phyloP scores from a whole-genome alignment of 2,888 invertebrate genomes.

The Melinopterus prodromus region DNA sequence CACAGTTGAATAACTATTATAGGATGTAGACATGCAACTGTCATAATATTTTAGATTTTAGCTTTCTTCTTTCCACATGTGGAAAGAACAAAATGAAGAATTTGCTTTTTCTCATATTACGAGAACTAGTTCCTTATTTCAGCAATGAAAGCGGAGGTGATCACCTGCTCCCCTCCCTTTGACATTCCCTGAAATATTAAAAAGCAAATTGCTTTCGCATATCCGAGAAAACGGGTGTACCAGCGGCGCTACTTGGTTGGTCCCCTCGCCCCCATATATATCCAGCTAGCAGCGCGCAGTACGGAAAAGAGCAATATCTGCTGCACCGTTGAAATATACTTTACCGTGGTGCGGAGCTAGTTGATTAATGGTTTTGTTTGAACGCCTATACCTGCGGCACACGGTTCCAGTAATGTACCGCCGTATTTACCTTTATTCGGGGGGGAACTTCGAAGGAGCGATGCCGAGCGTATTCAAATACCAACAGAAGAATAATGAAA shows the following conservation, averaged over 20 bases:
- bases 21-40: no score
- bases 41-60: no score
- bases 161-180: background rate
- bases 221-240: background rate
- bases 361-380: slow-evolving; percentile 4
- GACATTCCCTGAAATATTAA: background rate
- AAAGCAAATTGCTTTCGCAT: background rate
- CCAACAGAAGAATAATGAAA: slow-evolving; percentile 4
- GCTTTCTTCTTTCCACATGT: no score
- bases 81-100: no score
- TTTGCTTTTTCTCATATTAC: no score
- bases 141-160: background rate
- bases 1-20: no score
- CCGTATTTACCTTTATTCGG: background rate
- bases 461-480: background rate
- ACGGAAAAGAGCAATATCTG: background rate
- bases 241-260: background rate
- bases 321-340: background rate
- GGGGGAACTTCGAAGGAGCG: background rate
- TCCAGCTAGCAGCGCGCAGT: background rate
- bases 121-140: no score
- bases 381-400: background rate
- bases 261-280: background rate
- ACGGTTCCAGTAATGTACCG: background rate
- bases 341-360: background rate